phyloP scores from a whole-genome alignment of 1,140 invertebrate genomes.

The Globodera rostochiensis region DNA sequence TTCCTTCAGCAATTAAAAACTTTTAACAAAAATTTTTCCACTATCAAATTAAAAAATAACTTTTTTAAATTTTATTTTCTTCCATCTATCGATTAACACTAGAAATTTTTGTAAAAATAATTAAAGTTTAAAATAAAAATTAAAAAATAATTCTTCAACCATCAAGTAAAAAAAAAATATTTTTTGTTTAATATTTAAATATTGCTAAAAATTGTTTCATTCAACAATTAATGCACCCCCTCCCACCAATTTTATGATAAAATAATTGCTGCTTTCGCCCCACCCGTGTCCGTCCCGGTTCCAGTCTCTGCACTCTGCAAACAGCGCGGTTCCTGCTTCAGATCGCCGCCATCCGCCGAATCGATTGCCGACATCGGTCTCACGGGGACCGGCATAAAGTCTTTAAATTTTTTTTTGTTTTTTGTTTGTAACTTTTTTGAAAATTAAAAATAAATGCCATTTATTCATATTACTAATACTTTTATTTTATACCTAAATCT shows the following conservation, averaged over 20 bases:
- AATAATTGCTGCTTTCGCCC: background rate
- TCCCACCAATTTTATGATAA: no score
- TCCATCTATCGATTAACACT: no score
- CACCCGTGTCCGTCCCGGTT: slow-evolving; percentile 17
- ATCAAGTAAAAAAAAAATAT: slow-evolving; percentile 11
- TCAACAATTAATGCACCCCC: background rate
- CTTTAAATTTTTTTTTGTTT: background rate
- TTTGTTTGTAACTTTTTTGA: no score
- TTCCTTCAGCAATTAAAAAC: no score
- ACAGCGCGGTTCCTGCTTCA: slow-evolving; percentile 23
- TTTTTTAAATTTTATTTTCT: no score
- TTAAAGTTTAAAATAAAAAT: background rate
- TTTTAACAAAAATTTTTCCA: no score
- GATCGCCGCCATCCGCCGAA: slow-evolving; percentile 3
- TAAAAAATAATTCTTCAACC: background rate
- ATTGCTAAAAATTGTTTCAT: background rate
- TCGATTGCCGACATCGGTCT: background rate
- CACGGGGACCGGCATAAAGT: slow-evolving; percentile 20
- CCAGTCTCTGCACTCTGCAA: slow-evolving; percentile 8
- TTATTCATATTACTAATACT: background rate
- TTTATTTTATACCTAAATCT: background rate
- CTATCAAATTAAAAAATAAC: no score
- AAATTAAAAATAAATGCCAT: background rate
- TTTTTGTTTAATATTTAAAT: background rate
- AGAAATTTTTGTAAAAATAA: background rate